Conservation (phyloP, 1,140 invertebrate genomes). For the Zaprionus lachaisei region DNA sequence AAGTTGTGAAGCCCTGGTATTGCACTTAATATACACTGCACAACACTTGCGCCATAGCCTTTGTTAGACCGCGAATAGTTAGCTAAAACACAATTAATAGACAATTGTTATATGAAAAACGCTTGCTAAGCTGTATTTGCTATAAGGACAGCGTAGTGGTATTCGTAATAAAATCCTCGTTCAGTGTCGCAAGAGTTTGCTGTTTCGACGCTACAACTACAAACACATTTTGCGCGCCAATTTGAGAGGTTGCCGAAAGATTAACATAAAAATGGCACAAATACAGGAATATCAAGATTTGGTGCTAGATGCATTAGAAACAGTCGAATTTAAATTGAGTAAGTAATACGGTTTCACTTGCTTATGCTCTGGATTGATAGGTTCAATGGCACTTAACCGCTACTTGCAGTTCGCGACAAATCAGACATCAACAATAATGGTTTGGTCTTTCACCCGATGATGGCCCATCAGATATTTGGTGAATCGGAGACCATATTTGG, state of each 20-base stretch:
- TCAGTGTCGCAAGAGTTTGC: constrained; percentile 33
- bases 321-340: constrained; percentile 92
- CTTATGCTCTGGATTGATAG: not conserved
- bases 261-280: constrained; percentile 66
- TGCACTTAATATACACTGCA: constrained; percentile 13
- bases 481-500: constrained; percentile 97
- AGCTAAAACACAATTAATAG: constrained; percentile 28
- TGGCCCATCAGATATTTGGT: constrained; percentile 97
- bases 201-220: constrained; percentile 38
- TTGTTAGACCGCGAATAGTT: constrained; percentile 75
- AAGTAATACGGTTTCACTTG: constrained; percentile 57
- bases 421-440: constrained; percentile 90
- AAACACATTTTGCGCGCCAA: constrained; percentile 67
- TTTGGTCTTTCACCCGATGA: constrained; percentile 92
- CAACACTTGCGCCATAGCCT: constrained; percentile 57
- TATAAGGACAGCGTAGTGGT: not conserved
- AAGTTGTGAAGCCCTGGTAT: constrained; percentile 27
- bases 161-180: constrained; percentile 24
- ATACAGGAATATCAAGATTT: constrained; percentile 86
- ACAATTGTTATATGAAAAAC: constrained; percentile 34
- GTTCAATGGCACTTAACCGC: not conserved
- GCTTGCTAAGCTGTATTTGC: constrained; percentile 1
- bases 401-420: constrained; percentile 86
- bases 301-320: constrained; percentile 90
- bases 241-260: constrained; percentile 22